A percentile compares a stretch with the other conserved stretches of the same genome.
Conservation (phyloP, 2,113 vertebrate genomes). For the Grammatotria lemairii region DNA sequence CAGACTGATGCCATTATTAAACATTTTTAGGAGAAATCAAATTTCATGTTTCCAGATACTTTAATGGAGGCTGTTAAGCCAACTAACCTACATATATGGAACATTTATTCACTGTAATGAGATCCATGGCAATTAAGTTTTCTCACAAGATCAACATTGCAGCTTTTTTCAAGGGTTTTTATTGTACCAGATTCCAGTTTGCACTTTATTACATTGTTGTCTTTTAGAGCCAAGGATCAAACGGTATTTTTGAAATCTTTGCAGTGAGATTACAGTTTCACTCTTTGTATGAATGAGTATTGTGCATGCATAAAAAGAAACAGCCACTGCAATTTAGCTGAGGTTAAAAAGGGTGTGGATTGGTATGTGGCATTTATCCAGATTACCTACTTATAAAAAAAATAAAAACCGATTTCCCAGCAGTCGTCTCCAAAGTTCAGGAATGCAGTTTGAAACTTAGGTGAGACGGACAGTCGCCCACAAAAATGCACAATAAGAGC, state of each 20-base stretch:
- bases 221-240: neutral
- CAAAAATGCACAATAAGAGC: neutral
- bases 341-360: neutral
- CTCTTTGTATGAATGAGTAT: neutral
- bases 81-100: neutral
- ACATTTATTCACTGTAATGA: accelerated
- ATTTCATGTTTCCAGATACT: neutral
- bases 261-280: neutral
- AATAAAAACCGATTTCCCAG: neutral
- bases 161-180: neutral
- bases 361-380: neutral
- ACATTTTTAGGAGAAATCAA: neutral
- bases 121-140: accelerated
- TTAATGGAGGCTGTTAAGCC: neutral
- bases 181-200: neutral
- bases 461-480: neutral
- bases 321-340: neutral
- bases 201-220: neutral
- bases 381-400: neutral
- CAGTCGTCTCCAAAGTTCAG: neutral
- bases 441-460: neutral
- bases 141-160: neutral
- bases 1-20: neutral
- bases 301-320: neutral
- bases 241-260: neutral